Conservation (phyloP, 2,797 vertebrate species). For the Pterois miles region DNA sequence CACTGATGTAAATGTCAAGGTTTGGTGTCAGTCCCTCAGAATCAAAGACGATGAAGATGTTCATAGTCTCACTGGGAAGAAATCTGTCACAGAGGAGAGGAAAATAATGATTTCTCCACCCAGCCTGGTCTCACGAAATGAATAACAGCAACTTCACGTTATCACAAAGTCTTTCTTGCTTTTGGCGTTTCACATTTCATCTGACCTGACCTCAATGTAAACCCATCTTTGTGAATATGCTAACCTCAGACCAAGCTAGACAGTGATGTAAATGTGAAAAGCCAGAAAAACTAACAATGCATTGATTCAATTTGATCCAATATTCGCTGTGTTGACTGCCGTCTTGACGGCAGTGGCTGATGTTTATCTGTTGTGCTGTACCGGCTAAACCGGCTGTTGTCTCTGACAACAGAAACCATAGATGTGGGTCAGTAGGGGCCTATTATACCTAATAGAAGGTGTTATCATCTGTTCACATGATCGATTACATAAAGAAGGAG, state of each 20-base stretch:
- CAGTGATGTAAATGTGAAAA: too few species aligned
- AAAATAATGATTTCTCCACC: not conserved
- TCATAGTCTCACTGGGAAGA: not conserved
- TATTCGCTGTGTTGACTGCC: too few species aligned
- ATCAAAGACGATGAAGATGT: conserved; percentile 8
- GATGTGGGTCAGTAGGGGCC: too few species aligned
- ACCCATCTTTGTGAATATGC: not conserved
- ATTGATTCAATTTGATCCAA: too few species aligned
- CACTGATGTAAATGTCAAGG: conserved; percentile 10
- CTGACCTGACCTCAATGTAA: not conserved
- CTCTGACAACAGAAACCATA: too few species aligned
- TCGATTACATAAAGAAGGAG: too few species aligned
- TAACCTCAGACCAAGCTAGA: not conserved
- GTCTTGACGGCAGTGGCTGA: too few species aligned
- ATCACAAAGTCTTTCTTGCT: not conserved
- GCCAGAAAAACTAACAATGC: too few species aligned
- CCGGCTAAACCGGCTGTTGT: too few species aligned
- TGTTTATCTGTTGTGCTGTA: too few species aligned
- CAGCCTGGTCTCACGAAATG: not conserved
- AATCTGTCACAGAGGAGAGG: conserved; percentile 11
- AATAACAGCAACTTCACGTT: not conserved
- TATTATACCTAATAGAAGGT: too few species aligned
- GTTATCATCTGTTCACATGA: too few species aligned
- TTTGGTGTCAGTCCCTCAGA: conserved; percentile 6
- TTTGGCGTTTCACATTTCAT: not conserved